Percentiles rank a stretch among this genome's conserved stretches.
phyloP scores from a whole-genome alignment of 2,797 vertebrate species.

The Neopelma chrysocephalum region DNA sequence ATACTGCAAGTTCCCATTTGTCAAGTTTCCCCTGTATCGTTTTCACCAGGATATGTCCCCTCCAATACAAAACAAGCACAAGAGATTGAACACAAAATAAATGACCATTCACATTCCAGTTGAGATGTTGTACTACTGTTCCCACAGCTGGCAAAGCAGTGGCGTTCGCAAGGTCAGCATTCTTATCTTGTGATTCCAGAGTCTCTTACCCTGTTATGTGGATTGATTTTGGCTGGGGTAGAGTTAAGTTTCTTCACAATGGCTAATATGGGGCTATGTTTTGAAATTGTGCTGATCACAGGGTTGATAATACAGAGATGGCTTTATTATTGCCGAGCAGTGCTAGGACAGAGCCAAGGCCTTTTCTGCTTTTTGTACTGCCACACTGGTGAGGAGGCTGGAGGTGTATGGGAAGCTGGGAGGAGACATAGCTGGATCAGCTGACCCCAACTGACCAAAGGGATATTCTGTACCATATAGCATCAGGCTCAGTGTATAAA shows the following conservation, averaged over 20 bases:
- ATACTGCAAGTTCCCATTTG: background rate
- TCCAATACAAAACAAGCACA: rapidly evolving
- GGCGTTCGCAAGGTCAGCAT: background rate
- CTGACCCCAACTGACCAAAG: background rate
- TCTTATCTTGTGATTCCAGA: constrained; percentile 35
- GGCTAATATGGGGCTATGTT: background rate
- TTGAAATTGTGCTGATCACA: background rate
- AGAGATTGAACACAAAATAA: background rate
- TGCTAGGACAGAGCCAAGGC: background rate
- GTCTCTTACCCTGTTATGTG: background rate
- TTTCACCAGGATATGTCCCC: background rate
- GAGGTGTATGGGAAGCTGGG: background rate
- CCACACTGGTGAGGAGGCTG: background rate
- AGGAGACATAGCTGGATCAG: background rate
- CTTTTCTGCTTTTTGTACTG: background rate
- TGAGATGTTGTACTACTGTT: background rate
- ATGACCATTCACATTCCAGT: background rate
- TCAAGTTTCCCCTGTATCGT: background rate
- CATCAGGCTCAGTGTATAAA: background rate
- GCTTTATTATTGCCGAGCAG: background rate
- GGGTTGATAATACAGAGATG: background rate
- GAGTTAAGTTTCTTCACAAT: background rate
- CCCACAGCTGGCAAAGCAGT: background rate
- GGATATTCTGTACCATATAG: background rate
- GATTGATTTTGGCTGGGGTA: background rate